Percentiles rank a stretch among this genome's conserved stretches.
Conservation (phyloP, 2,888 invertebrate genomes). For the Pyrochroa serraticornis region DNA sequence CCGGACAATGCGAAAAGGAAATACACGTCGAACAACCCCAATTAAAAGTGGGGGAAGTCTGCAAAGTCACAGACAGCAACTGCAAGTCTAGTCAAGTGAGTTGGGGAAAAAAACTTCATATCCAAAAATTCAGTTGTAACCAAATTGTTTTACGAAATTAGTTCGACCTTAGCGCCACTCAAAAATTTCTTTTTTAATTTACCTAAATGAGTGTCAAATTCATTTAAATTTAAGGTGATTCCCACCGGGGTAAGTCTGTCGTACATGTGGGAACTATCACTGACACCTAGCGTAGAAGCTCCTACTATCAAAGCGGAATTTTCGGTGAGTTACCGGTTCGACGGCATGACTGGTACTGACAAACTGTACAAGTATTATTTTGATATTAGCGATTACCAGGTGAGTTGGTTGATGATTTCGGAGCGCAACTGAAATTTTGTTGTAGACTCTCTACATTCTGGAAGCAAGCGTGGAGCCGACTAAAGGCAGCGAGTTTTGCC, state of each 20-base stretch:
- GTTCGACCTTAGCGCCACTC: too few relatives aligned
- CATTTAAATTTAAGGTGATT: conserved; percentile 63
- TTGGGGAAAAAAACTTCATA: conserved; percentile 12
- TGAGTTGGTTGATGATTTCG: conserved; percentile 47
- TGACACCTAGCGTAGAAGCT: conserved; percentile 55
- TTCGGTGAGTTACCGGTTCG: conserved; percentile 64
- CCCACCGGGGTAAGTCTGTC: conserved; percentile 77
- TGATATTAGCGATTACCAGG: conserved; percentile 81
- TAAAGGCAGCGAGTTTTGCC: conserved; percentile 82
- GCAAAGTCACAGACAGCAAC: conserved; percentile 45
- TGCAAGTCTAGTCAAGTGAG: conserved; percentile 53
- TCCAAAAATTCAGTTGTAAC: too few relatives aligned
- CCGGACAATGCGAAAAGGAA: conserved; percentile 60
- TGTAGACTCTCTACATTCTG: conserved; percentile 81
- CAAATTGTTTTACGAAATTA: too few relatives aligned
- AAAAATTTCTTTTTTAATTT: too few relatives aligned
- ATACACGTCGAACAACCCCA: conserved; percentile 44
- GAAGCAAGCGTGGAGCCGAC: conserved; percentile 79
- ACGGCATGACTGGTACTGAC: conserved; percentile 48
- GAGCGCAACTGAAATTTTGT: conserved; percentile 27
- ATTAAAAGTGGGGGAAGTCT: conserved; percentile 43
- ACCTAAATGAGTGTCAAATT: too few relatives aligned
- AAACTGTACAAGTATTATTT: conserved; percentile 72
- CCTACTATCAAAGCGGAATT: conserved; percentile 68
- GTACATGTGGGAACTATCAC: conserved; percentile 78